Evolutionary conservation across 2,113 vertebrate genomes (phyloP).

Genomic region (Ia io): DNA sequence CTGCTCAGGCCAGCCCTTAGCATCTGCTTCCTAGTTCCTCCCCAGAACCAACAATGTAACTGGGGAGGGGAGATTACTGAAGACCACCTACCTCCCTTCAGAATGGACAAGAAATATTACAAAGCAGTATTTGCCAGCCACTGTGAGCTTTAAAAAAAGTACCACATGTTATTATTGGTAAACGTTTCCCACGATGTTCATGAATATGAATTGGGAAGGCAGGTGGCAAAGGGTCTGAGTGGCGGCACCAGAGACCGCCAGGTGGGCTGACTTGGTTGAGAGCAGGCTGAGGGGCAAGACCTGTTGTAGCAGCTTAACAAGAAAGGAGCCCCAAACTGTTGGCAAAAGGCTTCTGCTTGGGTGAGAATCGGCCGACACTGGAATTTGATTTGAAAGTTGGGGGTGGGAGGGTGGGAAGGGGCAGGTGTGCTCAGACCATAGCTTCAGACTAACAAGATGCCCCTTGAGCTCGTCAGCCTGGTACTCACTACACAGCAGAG

Average conservation of each 20-base stretch:
- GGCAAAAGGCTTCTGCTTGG: rapidly evolving
- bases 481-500: background rate
- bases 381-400: rapidly evolving
- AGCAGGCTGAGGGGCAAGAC: background rate
- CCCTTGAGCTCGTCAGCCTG: rapidly evolving
- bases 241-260: background rate
- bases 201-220: rapidly evolving
- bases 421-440: rapidly evolving
- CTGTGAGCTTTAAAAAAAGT: rapidly evolving
- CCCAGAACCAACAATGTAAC: background rate
- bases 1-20: rapidly evolving
- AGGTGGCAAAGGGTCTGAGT: rapidly evolving
- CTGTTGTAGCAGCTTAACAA: background rate
- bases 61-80: rapidly evolving
- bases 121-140: rapidly evolving
- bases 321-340: background rate
- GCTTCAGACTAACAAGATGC: background rate
- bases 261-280: rapidly evolving
- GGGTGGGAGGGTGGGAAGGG: rapidly evolving
- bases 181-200: rapidly evolving
- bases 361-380: rapidly evolving
- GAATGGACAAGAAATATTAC: rapidly evolving
- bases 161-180: rapidly evolving
- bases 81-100: background rate
- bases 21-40: background rate